phyloP scores from a whole-genome alignment of 2,797 vertebrate species.

The Momotus momota region DNA sequence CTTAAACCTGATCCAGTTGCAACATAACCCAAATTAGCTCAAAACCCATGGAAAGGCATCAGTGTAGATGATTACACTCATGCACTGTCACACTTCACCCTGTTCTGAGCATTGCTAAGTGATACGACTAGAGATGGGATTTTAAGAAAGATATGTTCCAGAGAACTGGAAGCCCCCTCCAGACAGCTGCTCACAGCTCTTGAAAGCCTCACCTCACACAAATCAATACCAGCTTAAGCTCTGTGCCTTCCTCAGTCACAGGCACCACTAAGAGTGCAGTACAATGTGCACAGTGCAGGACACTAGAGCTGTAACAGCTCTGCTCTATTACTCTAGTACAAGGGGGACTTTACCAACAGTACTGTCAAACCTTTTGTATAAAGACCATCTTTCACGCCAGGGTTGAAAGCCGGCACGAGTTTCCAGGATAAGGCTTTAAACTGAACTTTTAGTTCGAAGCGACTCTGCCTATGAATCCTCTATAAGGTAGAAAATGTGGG shows the following conservation, averaged over 20 bases:
- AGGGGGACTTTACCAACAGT: background rate
- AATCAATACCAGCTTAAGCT: background rate
- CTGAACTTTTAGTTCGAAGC: background rate
- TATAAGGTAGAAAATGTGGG: background rate
- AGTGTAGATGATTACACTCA: background rate
- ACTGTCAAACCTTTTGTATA: background rate
- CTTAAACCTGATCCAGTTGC: background rate
- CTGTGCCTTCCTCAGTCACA: background rate
- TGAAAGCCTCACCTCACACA: rapidly evolving
- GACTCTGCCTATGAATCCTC: background rate
- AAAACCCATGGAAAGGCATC: background rate
- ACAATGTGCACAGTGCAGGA: background rate
- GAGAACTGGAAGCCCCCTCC: background rate
- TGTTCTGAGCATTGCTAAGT: background rate
- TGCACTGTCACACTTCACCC: background rate
- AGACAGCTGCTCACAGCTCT: background rate
- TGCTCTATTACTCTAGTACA: background rate
- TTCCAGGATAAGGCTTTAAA: background rate
- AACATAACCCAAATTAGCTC: background rate
- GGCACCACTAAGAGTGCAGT: background rate
- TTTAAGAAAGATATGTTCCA: background rate
- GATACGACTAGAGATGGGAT: background rate
- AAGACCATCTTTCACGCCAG: background rate
- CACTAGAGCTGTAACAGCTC: background rate
- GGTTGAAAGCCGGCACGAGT: background rate